Percentiles rank a stretch among this genome's conserved stretches.
phyloP scores from a whole-genome alignment of 2,797 vertebrate species.

The Enteromius radiatus region DNA sequence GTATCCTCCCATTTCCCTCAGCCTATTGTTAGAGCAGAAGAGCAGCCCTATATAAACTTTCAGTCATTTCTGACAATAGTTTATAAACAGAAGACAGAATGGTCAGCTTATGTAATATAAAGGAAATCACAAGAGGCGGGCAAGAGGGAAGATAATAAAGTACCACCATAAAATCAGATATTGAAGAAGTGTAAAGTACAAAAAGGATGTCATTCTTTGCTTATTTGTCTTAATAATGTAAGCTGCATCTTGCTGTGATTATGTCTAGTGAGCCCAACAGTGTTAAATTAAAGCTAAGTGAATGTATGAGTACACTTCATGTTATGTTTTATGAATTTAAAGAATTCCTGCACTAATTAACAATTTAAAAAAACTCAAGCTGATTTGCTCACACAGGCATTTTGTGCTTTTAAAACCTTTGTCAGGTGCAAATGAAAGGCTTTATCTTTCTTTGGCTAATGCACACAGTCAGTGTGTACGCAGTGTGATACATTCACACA shows the following conservation, averaged over 20 bases:
- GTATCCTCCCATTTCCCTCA: conserved; percentile 25
- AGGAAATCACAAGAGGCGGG: neutral
- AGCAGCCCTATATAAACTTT: neutral
- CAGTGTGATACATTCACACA: conserved; percentile 28
- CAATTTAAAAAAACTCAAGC: neutral
- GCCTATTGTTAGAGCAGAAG: conserved; percentile 24
- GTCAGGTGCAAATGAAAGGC: conserved; percentile 55
- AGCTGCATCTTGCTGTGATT: neutral
- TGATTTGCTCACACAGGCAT: neutral
- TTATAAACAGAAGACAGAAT: conserved; percentile 6
- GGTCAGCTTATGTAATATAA: neutral
- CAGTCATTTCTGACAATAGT: neutral
- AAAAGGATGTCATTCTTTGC: neutral
- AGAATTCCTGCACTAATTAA: neutral
- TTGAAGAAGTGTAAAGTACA: neutral
- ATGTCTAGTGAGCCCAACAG: neutral
- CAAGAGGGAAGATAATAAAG: conserved; percentile 4
- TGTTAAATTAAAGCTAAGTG: conserved; percentile 9
- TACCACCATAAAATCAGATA: conserved; percentile 6
- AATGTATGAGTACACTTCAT: neutral
- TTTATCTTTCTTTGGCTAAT: conserved; percentile 47
- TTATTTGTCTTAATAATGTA: neutral
- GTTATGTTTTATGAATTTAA: neutral
- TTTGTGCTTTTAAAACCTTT: conserved; percentile 38
- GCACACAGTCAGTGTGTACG: conserved; percentile 29